Evolutionary conservation across 1,140 invertebrate species (phyloP), one percentile per base, ranked within the genome.

Genomic region (Penaeus indicus): DNA sequence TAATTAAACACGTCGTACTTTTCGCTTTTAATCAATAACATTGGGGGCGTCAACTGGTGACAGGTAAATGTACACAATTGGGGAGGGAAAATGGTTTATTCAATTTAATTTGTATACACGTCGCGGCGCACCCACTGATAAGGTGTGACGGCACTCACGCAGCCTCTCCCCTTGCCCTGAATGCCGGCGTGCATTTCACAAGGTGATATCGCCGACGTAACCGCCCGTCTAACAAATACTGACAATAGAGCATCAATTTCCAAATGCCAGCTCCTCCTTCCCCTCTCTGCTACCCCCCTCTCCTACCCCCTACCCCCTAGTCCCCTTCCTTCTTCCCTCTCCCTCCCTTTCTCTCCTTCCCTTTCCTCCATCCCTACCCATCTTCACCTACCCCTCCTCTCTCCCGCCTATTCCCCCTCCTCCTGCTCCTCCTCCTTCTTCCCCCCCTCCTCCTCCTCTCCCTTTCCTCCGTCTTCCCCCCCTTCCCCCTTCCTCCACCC

Each of bases 1-100:
- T 88, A 88, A 88, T 88, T 88, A 88, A 88, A 88, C 87, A 84
- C 87, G 87, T 84, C 87, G 77, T 84, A 88, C 87, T 88, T 88
- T 88, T 88, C 81, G 72, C 69, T 63, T 69, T 88, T 88, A 88
- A 88, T 88, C 87, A 88, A 88, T 88, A 88, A 88, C 87, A 79
- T 88, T 88, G 87, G 87, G 84, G 72, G 87, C 87, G 87, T 88
- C 87, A 88, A 54, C 81, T 78, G 38, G 32, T 84, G 87, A 88
- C 87, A 88, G 81, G 87, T 88, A 88, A 84, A 79, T 84, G 87
- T 88, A 88, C 84, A 88, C 87, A 88, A 88, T 78, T 88, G 86
- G 25, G 21, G 72, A 54, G 54, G 86, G 86, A 84, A 88, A 88
- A 88, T 88, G 87, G 87, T 88, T 88, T 84, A 88, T 88, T 88